These are phyloP conservation scores for Aleadryas rufinucha DNA, from an alignment of 2,113 vertebrate species.

Conservation along the genomic window DNA sequence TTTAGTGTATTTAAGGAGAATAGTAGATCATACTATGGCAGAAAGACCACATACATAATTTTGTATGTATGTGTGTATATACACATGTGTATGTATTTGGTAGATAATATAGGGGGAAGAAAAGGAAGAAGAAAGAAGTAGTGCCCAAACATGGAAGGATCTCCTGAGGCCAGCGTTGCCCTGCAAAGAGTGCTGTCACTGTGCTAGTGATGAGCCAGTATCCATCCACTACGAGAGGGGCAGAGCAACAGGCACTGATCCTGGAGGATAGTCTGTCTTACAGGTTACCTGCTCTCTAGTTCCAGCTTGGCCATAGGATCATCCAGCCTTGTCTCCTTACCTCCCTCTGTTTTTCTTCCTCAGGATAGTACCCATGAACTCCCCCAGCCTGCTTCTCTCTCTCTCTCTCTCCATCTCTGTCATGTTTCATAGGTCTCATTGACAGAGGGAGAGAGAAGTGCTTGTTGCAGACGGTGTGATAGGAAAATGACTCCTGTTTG, in stretches of 20 bases:
- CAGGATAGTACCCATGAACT: not conserved
- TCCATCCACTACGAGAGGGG: not conserved
- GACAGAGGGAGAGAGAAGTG: not conserved
- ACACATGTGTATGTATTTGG: not conserved
- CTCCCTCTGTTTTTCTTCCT: not conserved
- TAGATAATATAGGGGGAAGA: fast-evolving
- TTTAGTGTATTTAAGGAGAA: not conserved
- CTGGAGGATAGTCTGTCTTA: not conserved
- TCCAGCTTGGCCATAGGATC: not conserved
- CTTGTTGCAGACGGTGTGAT: not conserved
- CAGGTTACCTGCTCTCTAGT: not conserved
- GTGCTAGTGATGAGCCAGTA: not conserved
- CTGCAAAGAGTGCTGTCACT: not conserved
- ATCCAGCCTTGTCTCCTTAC: not conserved
- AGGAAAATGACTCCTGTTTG: not conserved
- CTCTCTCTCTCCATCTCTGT: not conserved
- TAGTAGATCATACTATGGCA: not conserved
- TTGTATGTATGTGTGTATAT: not conserved
- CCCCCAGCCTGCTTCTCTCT: not conserved
- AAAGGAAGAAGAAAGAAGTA: not conserved
- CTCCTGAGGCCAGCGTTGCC: not conserved
- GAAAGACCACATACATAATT: not conserved
- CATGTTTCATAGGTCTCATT: not conserved
- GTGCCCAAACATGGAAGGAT: not conserved
- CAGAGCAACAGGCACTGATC: not conserved